These are phyloP conservation scores for Carcharodon carcharias DNA, from an alignment of 2,797 vertebrate genomes.

Conservation along the genomic window DNA sequence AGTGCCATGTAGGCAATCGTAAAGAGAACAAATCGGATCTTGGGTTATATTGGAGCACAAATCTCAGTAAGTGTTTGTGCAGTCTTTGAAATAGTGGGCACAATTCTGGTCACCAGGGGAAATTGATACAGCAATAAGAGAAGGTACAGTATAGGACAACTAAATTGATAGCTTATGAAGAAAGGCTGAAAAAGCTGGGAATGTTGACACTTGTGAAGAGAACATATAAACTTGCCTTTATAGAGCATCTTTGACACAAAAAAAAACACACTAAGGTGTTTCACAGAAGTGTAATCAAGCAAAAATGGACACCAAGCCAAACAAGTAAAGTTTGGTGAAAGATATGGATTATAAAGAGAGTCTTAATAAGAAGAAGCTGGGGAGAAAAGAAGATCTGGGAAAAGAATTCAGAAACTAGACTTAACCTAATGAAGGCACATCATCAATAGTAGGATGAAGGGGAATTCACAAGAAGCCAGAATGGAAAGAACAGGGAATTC, in stretches of 20 bases:
- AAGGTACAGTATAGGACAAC: neutral
- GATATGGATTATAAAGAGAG: neutral
- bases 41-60: neutral
- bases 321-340: neutral
- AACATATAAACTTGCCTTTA: neutral
- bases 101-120: neutral
- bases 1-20: neutral
- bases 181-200: neutral
- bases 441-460: too few relatives aligned
- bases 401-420: neutral
- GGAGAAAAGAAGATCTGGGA: neutral
- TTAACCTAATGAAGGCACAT: neutral
- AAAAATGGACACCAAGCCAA: neutral
- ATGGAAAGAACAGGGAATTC: neutral
- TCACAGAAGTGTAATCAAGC: neutral
- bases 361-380: neutral
- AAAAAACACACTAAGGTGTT: neutral
- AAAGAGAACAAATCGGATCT: neutral
- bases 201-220: neutral
- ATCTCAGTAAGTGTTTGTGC: neutral
- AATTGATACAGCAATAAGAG: neutral
- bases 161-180: neutral
- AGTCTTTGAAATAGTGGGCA: neutral
- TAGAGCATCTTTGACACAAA: neutral
- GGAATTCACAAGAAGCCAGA: neutral